These are phyloP conservation scores for Platysternon megacephalum DNA, from an alignment of 2,113 vertebrate genomes.

Conservation along the genomic window DNA sequence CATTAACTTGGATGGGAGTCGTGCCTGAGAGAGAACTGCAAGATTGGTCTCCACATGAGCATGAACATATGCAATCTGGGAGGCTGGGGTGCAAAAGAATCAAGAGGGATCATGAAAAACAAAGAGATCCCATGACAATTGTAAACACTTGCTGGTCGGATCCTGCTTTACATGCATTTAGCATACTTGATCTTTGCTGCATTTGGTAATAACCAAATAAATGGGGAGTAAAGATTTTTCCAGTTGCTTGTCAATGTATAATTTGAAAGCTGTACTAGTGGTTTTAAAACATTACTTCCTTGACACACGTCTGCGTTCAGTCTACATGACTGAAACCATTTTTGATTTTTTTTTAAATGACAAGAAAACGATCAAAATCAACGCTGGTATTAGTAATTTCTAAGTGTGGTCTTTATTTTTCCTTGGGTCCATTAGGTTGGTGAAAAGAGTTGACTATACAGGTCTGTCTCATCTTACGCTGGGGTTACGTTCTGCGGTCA, in stretches of 20 bases:
- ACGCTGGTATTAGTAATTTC: background rate
- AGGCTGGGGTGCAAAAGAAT: background rate
- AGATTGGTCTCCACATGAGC: rapidly evolving
- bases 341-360: background rate
- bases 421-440: background rate
- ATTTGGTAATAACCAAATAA: background rate
- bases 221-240: background rate
- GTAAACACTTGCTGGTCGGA: background rate
- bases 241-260: rapidly evolving
- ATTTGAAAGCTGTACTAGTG: background rate
- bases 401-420: background rate
- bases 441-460: background rate
- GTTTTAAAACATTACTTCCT: background rate
- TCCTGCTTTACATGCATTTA: rapidly evolving
- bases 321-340: background rate
- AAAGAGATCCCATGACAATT: rapidly evolving
- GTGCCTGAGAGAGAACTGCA: background rate
- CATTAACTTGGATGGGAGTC: background rate
- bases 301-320: background rate
- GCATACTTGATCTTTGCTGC: rapidly evolving
- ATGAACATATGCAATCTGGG: background rate
- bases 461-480: too few species aligned
- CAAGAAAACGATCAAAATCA: background rate
- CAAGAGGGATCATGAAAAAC: rapidly evolving
- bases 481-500: too few species aligned